Conservation (phyloP, 2,797 vertebrate species). For the Danio choprae region DNA sequence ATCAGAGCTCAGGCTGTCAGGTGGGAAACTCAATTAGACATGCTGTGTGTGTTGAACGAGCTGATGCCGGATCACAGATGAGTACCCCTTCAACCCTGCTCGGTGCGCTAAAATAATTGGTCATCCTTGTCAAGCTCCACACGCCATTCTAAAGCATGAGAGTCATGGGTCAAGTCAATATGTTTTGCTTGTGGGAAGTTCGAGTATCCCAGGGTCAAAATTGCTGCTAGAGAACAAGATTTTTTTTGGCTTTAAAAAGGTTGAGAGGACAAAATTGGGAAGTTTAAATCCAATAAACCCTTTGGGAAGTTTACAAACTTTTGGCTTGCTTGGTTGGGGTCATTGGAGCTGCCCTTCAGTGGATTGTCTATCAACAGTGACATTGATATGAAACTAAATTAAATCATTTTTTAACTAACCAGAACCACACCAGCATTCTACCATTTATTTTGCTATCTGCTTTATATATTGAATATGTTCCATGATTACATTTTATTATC, state of each 20-base stretch:
- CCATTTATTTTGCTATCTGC: no score
- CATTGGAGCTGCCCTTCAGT: no score
- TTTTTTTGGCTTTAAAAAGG: neutral
- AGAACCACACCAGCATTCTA: no score
- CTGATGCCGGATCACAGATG: conserved; percentile 72
- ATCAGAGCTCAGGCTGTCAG: conserved; percentile 37
- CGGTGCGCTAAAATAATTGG: conserved; percentile 22
- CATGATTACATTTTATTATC: no score
- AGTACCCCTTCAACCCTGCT: conserved; percentile 33
- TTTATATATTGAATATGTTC: no score
- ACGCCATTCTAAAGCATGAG: neutral
- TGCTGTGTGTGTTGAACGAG: conserved; percentile 53
- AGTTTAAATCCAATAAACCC: neutral
- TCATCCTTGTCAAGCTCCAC: conserved; percentile 55
- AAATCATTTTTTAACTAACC: no score
- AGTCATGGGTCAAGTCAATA: neutral
- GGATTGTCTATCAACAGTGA: no score
- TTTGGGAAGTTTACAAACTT: no score
- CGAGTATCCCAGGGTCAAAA: neutral
- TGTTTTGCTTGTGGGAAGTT: neutral
- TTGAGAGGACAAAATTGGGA: neutral
- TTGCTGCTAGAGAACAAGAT: neutral
- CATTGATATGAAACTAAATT: no score
- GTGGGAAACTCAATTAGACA: conserved; percentile 54
- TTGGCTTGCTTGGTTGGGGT: no score